phyloP scores from a whole-genome alignment of 1,140 invertebrate species.

The Brachionus plicatilis region DNA sequence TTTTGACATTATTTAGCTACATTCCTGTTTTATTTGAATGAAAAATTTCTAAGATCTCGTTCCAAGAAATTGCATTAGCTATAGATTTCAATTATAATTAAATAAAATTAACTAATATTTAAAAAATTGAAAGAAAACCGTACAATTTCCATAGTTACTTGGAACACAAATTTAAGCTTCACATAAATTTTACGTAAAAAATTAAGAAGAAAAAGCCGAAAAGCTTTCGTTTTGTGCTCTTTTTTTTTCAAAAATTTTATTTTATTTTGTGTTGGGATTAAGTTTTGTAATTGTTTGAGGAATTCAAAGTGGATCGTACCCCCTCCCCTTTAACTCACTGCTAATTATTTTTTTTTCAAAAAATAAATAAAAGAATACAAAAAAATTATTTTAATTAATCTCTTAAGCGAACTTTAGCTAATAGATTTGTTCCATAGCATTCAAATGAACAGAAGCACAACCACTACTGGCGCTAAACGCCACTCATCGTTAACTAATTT shows the following conservation, averaged over 20 bases:
- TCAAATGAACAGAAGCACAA: slow-evolving; percentile 4
- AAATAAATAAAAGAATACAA: neutral
- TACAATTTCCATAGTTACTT: slow-evolving; percentile 29
- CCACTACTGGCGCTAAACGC: neutral
- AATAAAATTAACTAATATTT: slow-evolving; percentile 34
- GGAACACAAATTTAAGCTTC: slow-evolving; percentile 12
- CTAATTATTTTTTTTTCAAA: neutral
- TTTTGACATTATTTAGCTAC: neutral
- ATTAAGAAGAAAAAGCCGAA: neutral
- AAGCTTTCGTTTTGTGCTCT: slow-evolving; percentile 24
- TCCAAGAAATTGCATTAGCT: neutral
- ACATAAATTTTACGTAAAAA: slow-evolving; percentile 25
- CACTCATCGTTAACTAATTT: neutral
- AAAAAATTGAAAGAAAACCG: neutral
- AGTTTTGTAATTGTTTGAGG: neutral
- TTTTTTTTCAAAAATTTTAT: neutral
- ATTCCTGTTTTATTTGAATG: neutral
- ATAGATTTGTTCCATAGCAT: neutral
- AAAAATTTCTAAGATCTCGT: neutral
- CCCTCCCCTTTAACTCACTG: neutral
- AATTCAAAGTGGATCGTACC: neutral
- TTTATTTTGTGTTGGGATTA: neutral
- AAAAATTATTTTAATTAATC: neutral
- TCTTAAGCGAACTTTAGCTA: neutral
- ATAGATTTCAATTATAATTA: neutral